A percentile compares a stretch with the other conserved stretches of the same genome.
Conservation (phyloP, 2,888 invertebrate species). For the Microctonus hyperodae region DNA sequence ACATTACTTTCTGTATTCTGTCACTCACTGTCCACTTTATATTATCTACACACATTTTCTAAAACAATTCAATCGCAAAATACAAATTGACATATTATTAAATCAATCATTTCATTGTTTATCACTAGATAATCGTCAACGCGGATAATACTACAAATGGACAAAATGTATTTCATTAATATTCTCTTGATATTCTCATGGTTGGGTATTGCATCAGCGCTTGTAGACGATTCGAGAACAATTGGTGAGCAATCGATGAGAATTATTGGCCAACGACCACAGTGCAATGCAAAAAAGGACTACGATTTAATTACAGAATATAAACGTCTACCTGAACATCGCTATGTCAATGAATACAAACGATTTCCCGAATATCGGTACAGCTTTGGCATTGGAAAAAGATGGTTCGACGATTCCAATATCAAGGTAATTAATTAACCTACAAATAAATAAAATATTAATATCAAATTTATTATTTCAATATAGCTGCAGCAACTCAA, state of each 20-base stretch:
- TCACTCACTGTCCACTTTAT: too few species aligned
- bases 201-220: background rate
- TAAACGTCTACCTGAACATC: constrained; percentile 67
- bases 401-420: constrained; percentile 62
- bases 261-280: constrained; percentile 9
- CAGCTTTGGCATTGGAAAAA: constrained; percentile 62
- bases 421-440: too few species aligned
- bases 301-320: constrained; percentile 69
- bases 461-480: background rate
- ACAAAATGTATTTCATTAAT: constrained; percentile 12
- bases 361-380: constrained; percentile 65
- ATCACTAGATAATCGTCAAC: background rate
- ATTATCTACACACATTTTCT: too few species aligned
- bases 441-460: too few species aligned
- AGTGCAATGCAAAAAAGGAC: constrained; percentile 45
- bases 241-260: constrained; percentile 2
- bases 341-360: constrained; percentile 71
- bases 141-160: constrained; percentile 12
- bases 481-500: background rate
- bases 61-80: background rate
- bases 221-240: constrained; percentile 9
- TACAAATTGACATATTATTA: background rate
- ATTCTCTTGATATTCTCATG: constrained; percentile 16
- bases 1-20: too few species aligned
- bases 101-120: background rate